Percentiles rank a stretch among this genome's conserved stretches.
phyloP scores from a whole-genome alignment of 2,797 vertebrate genomes.

The Scyliorhinus canicula region DNA sequence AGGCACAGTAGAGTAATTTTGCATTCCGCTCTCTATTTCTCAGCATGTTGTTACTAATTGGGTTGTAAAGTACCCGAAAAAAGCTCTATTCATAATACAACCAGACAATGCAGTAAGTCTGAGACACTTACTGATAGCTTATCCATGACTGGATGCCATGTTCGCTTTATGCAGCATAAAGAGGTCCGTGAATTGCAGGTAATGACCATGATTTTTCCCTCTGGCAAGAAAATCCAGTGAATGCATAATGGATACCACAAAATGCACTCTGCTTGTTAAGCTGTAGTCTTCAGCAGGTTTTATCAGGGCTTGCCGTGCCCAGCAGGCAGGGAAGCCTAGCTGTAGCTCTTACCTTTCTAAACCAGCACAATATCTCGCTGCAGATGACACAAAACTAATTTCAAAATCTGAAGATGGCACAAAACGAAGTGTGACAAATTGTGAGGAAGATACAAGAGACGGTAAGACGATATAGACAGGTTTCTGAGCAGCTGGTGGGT shows the following conservation, averaged over 20 bases:
- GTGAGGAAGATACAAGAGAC: not conserved
- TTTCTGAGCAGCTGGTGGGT: too few species aligned
- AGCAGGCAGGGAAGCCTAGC: too few species aligned
- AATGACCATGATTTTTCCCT: slow-evolving; percentile 2
- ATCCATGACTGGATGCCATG: not conserved
- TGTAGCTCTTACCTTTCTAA: not conserved
- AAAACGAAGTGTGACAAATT: not conserved
- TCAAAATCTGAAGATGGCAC: not conserved
- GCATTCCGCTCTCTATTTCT: not conserved
- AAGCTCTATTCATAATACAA: not conserved
- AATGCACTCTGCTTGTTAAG: not conserved
- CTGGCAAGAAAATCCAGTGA: not conserved
- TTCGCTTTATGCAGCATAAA: not conserved
- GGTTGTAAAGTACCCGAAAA: not conserved
- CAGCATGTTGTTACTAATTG: slow-evolving; percentile 15
- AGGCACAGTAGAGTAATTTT: not conserved
- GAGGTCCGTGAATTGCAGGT: not conserved
- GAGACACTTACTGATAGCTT: slow-evolving; percentile 23
- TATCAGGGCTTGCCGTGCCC: not conserved
- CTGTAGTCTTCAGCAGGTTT: not conserved
- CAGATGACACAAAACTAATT: not conserved
- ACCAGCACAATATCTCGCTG: not conserved
- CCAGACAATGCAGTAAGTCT: not conserved
- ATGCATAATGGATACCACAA: not conserved
- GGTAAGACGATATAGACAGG: not conserved